A percentile compares a stretch with the other conserved stretches of the same genome.
phyloP scores from a whole-genome alignment of 2,888 invertebrate species.

The Aphidoletes aphidimyza region DNA sequence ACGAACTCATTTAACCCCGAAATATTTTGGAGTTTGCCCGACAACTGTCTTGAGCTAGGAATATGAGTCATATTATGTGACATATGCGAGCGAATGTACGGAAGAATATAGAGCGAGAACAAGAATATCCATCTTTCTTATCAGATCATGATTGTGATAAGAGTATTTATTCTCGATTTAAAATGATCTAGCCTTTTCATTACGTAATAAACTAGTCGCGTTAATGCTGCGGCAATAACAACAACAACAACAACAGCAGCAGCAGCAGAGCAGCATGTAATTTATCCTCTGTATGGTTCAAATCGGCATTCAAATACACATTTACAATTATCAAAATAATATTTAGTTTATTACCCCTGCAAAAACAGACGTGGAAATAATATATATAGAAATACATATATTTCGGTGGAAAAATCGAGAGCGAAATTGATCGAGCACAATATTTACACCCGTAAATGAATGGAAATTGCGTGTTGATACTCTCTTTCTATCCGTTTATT shows the following conservation, averaged over 20 bases:
- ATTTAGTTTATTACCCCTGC: constrained; percentile 32
- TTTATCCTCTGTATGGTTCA: too few relatives aligned
- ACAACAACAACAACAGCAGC: too few relatives aligned
- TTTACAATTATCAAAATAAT: constrained; percentile 6
- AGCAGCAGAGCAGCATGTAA: too few relatives aligned
- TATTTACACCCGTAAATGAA: constrained; percentile 44
- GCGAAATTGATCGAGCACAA: constrained; percentile 16
- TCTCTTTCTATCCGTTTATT: too few relatives aligned
- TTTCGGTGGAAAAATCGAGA: neutral
- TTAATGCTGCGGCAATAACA: too few relatives aligned
- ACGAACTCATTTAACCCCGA: too few relatives aligned
- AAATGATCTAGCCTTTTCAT: neutral
- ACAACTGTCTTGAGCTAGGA: too few relatives aligned
- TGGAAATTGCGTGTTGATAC: constrained; percentile 28
- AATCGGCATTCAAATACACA: neutral
- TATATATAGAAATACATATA: neutral
- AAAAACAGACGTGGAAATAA: constrained; percentile 40
- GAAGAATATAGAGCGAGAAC: too few relatives aligned
- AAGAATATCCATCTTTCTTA: neutral
- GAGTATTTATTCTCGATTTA: neutral
- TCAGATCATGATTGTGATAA: neutral
- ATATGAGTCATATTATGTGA: neutral
- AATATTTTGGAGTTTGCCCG: too few relatives aligned
- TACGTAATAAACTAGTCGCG: neutral
- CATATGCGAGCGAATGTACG: neutral